Percentiles rank a stretch among this genome's conserved stretches.
Conservation (phyloP, 2,113 vertebrate species). For the Macrotis lagotis region DNA sequence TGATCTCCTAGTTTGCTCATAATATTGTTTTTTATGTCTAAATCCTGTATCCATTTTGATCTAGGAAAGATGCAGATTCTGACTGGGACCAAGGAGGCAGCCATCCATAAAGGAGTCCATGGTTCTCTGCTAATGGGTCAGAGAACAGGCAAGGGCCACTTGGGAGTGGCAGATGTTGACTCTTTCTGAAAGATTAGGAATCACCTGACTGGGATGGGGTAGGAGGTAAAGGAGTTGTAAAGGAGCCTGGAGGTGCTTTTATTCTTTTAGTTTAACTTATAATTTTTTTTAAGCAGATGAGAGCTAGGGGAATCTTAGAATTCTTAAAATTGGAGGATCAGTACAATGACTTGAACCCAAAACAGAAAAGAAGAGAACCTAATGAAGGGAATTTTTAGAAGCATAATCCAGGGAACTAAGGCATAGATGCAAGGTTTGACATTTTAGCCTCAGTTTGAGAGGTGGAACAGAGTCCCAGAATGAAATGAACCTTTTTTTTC, state of each 20-base stretch:
- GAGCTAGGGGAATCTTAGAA: background rate
- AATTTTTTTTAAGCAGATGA: background rate
- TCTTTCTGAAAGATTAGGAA: background rate
- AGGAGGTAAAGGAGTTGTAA: background rate
- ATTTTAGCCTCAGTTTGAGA: background rate
- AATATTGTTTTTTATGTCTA: too few relatives aligned
- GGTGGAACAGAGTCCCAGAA: background rate
- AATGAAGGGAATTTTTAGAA: background rate
- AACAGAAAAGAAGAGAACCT: background rate
- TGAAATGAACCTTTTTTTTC: background rate
- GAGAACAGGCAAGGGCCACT: background rate
- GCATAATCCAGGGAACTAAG: background rate
- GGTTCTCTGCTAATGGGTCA: background rate
- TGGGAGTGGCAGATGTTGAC: background rate
- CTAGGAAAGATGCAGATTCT: background rate
- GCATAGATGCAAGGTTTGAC: background rate
- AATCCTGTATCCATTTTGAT: too few relatives aligned
- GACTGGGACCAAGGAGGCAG: background rate
- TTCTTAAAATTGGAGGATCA: background rate
- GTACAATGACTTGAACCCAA: background rate
- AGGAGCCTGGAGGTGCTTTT: background rate
- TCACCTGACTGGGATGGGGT: background rate
- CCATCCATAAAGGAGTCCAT: background rate
- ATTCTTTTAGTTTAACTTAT: background rate
- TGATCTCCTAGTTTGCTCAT: too few relatives aligned